phyloP scores from a whole-genome alignment of 2,888 invertebrate genomes.

The Exocentrus adspersus region DNA sequence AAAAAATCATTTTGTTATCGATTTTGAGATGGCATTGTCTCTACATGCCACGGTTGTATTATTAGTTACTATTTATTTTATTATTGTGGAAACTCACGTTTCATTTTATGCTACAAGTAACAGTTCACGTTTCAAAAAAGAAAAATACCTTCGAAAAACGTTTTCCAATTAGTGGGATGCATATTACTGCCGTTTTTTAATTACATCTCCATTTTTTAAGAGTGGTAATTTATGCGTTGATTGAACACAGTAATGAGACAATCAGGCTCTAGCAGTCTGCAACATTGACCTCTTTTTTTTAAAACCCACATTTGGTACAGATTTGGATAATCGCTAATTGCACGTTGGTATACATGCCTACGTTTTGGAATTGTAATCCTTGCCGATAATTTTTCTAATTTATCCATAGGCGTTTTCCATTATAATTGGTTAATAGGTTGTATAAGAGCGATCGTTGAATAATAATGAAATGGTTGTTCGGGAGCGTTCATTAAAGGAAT shows the following conservation, averaged over 20 bases:
- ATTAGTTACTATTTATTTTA: conserved; percentile 2
- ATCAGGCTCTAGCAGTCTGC: conserved; percentile 22
- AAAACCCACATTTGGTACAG: conserved; percentile 39
- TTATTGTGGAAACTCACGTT: conserved; percentile 9
- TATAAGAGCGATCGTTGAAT: background rate
- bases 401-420: background rate
- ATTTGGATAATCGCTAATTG: conserved; percentile 46
- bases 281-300: conserved; percentile 45
- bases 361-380: conserved; percentile 12
- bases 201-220: no score
- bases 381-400: conserved; percentile 10
- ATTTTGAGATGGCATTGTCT: background rate
- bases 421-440: background rate
- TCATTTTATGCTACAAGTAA: background rate
- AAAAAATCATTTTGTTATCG: conserved; percentile 9
- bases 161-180: no score
- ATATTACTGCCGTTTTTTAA: no score
- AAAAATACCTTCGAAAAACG: background rate
- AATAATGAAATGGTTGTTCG: background rate
- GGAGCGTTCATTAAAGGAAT: background rate
- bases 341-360: conserved; percentile 25
- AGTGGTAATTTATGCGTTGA: background rate
- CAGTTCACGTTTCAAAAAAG: background rate
- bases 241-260: background rate
- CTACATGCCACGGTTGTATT: background rate